Evolutionary conservation across 2,888 invertebrate genomes (phyloP), one percentile per base, ranked within the genome.

Genomic region (Dicranocentrus wangi): DNA sequence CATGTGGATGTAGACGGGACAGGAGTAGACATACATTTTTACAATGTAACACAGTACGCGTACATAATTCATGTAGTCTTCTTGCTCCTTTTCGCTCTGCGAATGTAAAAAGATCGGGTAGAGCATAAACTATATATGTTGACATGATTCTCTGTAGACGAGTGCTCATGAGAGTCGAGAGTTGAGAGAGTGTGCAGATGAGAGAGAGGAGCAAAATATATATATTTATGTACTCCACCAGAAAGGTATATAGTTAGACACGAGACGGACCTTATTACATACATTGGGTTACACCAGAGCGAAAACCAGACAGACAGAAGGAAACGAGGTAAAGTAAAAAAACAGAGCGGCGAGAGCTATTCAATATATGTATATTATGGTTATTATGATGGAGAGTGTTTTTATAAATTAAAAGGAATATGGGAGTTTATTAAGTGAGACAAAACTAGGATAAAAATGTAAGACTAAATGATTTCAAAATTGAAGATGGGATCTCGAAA

Each of bases 251-350:
- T 39, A 3, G 21, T n/a, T n/a, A 21, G 23, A 27, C n/a, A 60
- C 5, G 28, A 28, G 65, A 7, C n/a, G 63, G 17, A 51, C 13
- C 32, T 17, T 17, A 42, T 21, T 17, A 61, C 13, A 65, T 65
- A 8, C 23, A 3, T 43, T 43, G 43, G 15, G n/a, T 43, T 8
- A 43, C 58, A 58, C 19, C 10, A 69, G 3, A 66, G 5, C 66
- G 19, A 55, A 76, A 75, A 58, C 25, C 68, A 76, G 76, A 76
- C 76, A 76, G 76, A 60, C 75, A 68, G 76, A 69, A 63, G 51
- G 73, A 73, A 66, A 76, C 66, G 76, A 76, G 69, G 69, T 69
- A 69, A 76, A 76, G 69, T 66, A 69, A 51, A 76, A 68, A 73
- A 39, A 73, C 25, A 61, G 60, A 68, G 68, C 58, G 61, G 76